Percentiles rank a stretch among this genome's conserved stretches.
phyloP scores from a whole-genome alignment of 2,113 vertebrate genomes.

The Trogon melanurus region DNA sequence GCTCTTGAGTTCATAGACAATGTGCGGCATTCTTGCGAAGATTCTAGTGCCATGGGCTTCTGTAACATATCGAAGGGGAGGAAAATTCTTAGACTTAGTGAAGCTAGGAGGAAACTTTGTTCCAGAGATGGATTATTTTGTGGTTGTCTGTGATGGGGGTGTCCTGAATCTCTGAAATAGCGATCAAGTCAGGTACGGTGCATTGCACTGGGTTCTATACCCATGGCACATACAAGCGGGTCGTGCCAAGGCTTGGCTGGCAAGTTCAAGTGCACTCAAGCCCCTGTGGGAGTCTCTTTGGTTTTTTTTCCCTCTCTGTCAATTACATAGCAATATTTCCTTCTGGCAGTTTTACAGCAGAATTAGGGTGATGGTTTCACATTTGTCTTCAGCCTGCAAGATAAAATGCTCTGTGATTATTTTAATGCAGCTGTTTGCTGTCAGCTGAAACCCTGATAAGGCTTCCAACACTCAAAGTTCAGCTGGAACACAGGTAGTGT shows the following conservation, averaged over 20 bases:
- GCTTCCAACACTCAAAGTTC: slow-evolving; percentile 33
- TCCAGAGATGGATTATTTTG: neutral
- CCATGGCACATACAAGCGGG: neutral
- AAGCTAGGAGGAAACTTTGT: neutral
- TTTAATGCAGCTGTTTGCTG: slow-evolving; percentile 45
- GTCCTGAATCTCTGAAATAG: neutral
- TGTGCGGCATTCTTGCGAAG: neutral
- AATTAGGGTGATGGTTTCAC: neutral
- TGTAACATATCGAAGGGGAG: neutral
- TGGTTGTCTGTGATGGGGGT: rapidly evolving
- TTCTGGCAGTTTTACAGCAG: neutral
- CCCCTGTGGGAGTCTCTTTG: neutral
- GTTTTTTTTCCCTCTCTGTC: neutral
- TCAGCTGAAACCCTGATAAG: slow-evolving; percentile 54
- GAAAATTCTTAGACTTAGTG: neutral
- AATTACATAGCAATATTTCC: neutral
- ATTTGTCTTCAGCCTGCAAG: slow-evolving; percentile 45
- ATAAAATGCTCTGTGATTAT: neutral
- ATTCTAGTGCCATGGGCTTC: neutral
- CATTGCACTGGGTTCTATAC: neutral
- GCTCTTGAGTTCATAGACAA: neutral
- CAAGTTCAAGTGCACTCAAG: neutral
- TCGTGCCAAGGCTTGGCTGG: neutral
- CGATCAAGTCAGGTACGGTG: neutral
- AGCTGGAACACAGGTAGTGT: neutral